Evolutionary conservation across 1,140 invertebrate species (phyloP), one percentile per base, ranked within the genome.

Genomic region (Gonioctena quinquepunctata): DNA sequence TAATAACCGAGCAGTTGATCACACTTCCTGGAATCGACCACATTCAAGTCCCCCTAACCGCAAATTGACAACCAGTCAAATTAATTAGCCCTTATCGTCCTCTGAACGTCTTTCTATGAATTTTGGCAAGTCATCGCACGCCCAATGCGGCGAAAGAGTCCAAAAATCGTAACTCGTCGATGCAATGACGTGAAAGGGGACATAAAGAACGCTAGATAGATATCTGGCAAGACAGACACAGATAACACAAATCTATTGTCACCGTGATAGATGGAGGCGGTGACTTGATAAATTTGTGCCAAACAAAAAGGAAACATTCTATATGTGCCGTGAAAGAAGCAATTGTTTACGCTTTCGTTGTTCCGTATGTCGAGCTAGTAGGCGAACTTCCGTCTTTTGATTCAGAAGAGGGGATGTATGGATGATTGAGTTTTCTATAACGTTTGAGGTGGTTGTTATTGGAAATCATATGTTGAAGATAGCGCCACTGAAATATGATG

Each of bases 161-260:
- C 2, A 23, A 22, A 66, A 19, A 19, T 26, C 62, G 22, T 21
- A 54, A 54, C 23, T 27, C 21, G 26, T 19, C 48, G 64, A 66
- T 60, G 64, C 25, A 67, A 70, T 73, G 68, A 70, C 68, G 64
- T 60, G 71, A 70, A 73, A 60, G 71, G 27, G 65, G 62, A 71
- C 26, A 66, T 68, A 59, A 62, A 59, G 66, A 73, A 74, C 63
- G 71, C 11, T 21, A 73, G 74, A 77, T 77, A 77, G 74, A 77
- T 77, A 76, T 72, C 69, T 64, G 66, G 70, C 70, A 76, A 76
- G 76, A 71, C 74, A 70, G 68, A 76, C 70, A 70, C 72, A 77
- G 74, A 77, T 76, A 76, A 72, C 76, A 73, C 73, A 76, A 76
- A 77, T 76, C 76, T 74, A 72, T 66, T 77, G 76, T 77, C 76